Evolutionary conservation across 2,113 vertebrate genomes (phyloP).

Genomic region (Indicator indicator): DNA sequence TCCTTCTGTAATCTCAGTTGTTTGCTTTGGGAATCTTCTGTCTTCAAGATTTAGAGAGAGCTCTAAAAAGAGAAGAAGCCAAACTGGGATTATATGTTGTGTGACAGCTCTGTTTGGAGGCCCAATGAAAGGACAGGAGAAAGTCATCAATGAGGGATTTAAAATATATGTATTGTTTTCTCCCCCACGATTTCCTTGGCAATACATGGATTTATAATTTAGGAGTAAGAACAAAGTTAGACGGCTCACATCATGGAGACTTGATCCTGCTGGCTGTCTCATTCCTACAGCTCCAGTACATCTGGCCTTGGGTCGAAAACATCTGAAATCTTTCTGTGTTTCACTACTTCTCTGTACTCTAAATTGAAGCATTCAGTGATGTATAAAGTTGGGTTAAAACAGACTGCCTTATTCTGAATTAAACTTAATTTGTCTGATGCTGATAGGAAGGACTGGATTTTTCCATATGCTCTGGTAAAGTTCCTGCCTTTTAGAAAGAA

Average conservation of each 20-base stretch:
- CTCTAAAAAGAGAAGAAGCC: constrained; percentile 69
- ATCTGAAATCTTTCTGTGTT: constrained; percentile 64
- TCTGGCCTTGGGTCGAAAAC: constrained; percentile 66
- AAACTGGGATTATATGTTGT: constrained; percentile 73
- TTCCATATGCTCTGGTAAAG: constrained; percentile 47
- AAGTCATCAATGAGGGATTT: constrained; percentile 65
- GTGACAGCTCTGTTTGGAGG: constrained; percentile 75
- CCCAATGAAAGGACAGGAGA: constrained; percentile 69
- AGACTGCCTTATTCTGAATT: constrained; percentile 55
- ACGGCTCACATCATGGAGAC: constrained; percentile 26
- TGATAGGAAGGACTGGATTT: constrained; percentile 74
- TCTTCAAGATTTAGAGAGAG: constrained; percentile 69
- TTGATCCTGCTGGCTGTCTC: constrained; percentile 60
- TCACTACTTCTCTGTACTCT: constrained; percentile 53
- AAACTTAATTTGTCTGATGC: constrained; percentile 50
- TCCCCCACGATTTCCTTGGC: constrained; percentile 42
- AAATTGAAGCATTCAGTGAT: constrained; percentile 54
- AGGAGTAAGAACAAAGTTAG: constrained; percentile 48
- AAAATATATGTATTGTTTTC: constrained; percentile 42
- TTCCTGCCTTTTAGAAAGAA: constrained; percentile 68
- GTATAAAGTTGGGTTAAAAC: constrained; percentile 62
- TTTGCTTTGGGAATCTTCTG: constrained; percentile 74
- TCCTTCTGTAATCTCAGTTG: constrained; percentile 79
- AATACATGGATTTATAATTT: constrained; percentile 60
- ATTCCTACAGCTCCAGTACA: constrained; percentile 53